Evolutionary conservation across 2,888 invertebrate genomes (phyloP), one percentile per base, ranked within the genome.

Genomic region (Coelopa pilipes): DNA sequence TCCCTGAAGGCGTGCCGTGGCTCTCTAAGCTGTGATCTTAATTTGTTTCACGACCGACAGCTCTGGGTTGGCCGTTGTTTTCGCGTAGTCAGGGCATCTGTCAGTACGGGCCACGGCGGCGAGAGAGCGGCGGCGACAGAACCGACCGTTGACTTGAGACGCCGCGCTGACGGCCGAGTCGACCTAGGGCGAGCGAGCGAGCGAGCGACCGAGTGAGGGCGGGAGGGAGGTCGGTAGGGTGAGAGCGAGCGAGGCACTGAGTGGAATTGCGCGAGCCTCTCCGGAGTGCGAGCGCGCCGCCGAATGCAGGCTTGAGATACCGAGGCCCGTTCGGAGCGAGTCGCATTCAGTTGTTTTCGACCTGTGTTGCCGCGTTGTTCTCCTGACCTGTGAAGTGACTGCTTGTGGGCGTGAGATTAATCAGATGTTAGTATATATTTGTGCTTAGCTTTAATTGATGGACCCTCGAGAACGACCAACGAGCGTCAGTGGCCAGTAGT

Each of bases 341-440:
- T 60, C 46, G 67, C 67, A 66, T 75, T 80, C 76, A 81, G 80
- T 81, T 78, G 80, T 78, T 79, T 78, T 79, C 76, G 78, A 77
- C 76, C 77, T 73, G 80, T 78, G 78, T 76, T 77, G 76, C 74
- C 66, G 78, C 77, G 78, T 80, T 77, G 80, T 79, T 77, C 76
- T 74, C 72, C n/a, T 47, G 53, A 62, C 62, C 45, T 71, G n/a
- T 34, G 50, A 49, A 62, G 49, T 50, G n/a, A 5, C 46, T 71
- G 45, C 45, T 63, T 19, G 53, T 55, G 55, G 53, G 46, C 63
- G 17, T 63, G 63, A 65, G 34, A 46, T 55, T 71, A 55, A n/a
- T 71, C 1, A 46, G 55, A 71, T 65, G 71, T 71, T 46, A 65
- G 71, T 71, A 57, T 53, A 55, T 49, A 63, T 63, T 21, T 17